Evolutionary conservation across 2,113 vertebrate species (phyloP).

Genomic region (Sorex araneus): DNA sequence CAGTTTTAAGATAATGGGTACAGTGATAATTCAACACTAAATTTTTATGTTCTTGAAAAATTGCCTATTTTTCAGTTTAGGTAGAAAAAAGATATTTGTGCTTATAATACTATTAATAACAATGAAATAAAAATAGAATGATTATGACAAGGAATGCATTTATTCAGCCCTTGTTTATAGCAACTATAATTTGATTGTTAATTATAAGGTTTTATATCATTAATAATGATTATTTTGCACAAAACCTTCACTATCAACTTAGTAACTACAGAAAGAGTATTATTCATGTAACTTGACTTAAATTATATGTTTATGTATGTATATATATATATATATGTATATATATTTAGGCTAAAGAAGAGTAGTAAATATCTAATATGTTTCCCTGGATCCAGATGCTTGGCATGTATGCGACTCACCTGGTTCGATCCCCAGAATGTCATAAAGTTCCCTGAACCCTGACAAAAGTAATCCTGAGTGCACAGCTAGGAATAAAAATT

Average conservation of each 20-base stretch:
- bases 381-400: too few species aligned
- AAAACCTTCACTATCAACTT: constrained; percentile 75
- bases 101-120: constrained; percentile 78
- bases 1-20: constrained; percentile 73
- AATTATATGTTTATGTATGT: constrained; percentile 49
- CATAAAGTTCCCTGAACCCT: too few species aligned
- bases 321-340: too few species aligned
- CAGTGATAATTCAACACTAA: constrained; percentile 73
- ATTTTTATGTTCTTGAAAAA: constrained; percentile 79
- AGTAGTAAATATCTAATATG: not conserved
- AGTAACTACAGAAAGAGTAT: constrained; percentile 54
- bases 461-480: too few species aligned
- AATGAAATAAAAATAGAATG: constrained; percentile 69
- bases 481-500: too few species aligned
- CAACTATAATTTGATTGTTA: constrained; percentile 67
- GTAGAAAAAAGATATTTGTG: constrained; percentile 61
- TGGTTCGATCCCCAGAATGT: too few species aligned
- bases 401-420: too few species aligned
- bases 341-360: constrained; percentile 8
- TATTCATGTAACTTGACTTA: constrained; percentile 66
- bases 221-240: constrained; percentile 69
- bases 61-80: constrained; percentile 70
- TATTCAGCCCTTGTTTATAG: constrained; percentile 61
- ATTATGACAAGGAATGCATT: constrained; percentile 77
- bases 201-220: constrained; percentile 69